Percentiles rank a stretch among this genome's conserved stretches.
Conservation (phyloP, 2,113 vertebrate genomes). For the Antechinus stuartii region DNA sequence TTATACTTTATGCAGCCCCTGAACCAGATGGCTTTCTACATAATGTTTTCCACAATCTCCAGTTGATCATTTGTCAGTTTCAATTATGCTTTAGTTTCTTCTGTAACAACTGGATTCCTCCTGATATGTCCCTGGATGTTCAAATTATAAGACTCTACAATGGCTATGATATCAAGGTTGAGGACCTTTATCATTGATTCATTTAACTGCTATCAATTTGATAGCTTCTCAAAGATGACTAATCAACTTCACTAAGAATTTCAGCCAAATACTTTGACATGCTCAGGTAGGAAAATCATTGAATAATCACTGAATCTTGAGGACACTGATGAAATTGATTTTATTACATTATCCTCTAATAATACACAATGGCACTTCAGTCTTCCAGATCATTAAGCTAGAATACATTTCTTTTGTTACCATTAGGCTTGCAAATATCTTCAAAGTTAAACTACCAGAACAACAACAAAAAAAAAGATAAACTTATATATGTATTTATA, state of each 20-base stretch:
- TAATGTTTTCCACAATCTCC: constrained; percentile 49
- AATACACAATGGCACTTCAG: constrained; percentile 35
- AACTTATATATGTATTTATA: no score
- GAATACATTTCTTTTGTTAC: constrained; percentile 25
- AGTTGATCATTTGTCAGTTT: constrained; percentile 46
- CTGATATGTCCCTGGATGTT: constrained; percentile 19
- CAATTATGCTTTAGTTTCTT: constrained; percentile 61
- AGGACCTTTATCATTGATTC: constrained; percentile 45
- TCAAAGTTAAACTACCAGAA: constrained; percentile 11
- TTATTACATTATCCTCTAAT: constrained; percentile 54
- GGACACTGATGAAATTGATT: constrained; percentile 52
- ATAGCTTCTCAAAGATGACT: constrained; percentile 41
- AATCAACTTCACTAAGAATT: constrained; percentile 41
- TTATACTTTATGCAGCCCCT: constrained; percentile 43
- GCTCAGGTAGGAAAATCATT: constrained; percentile 37
- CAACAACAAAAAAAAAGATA: no score
- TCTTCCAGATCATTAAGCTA: constrained; percentile 43
- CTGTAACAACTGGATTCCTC: constrained; percentile 20
- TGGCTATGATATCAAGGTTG: not conserved
- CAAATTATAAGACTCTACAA: constrained; percentile 42
- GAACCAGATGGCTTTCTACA: constrained; percentile 37
- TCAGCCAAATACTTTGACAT: constrained; percentile 39
- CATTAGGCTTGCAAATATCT: constrained; percentile 10
- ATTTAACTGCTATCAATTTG: constrained; percentile 35
- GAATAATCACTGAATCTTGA: constrained; percentile 48